Base-by-base conservation (phyloP, 2,888 invertebrate genomes). In the Mayetiola destructor region DNA sequence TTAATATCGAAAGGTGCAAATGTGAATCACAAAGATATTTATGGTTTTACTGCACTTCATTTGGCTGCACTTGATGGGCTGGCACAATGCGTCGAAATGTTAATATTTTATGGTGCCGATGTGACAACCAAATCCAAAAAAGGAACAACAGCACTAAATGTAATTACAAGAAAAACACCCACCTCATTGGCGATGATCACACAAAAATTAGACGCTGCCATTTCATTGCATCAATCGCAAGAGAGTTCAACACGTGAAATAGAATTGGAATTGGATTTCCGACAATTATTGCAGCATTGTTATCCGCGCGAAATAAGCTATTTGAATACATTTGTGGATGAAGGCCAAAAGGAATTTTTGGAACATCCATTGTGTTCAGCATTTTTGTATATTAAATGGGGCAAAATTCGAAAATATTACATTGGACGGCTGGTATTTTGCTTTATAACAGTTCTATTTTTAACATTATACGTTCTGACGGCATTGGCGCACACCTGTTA, bases 41-140 rank as follows among this genome's bases (percentile, higher is more conserved):
- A 88, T 64, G 90, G 90, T 0, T 88, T 88, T 67, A 87, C 88
- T 1, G 86, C 90, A 1, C 75, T 91, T 39, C 90, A 91, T 68
- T 77, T 91, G 61, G 90, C 90, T 5, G 89, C 89, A 4, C 73
- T 90, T 10, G 90, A 90, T 67, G 90, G 90, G 36, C 75, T 89
- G 37, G 85, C 87, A 0, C 84, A 85, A 64, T 89, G 89, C 68
- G 90, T 90, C 1, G 88, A 89, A 68, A 81, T 88, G 62, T 72
- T 91, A 61, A 84, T 91, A 60, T 84, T 82, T 66, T 84, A 86
- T 67, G 90, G 89, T 3, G 89, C 89, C 55, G 90, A 91, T 74
- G 84, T 91, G n/a, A 89, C 88, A 14, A 86, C 88, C 2, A 82
- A 85, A 65, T 90, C 89, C 56, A 88, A 85, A 69, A 89, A 88